Base-by-base conservation (phyloP, 2,888 invertebrate genomes). In the Leptothorax acervorum region DNA sequence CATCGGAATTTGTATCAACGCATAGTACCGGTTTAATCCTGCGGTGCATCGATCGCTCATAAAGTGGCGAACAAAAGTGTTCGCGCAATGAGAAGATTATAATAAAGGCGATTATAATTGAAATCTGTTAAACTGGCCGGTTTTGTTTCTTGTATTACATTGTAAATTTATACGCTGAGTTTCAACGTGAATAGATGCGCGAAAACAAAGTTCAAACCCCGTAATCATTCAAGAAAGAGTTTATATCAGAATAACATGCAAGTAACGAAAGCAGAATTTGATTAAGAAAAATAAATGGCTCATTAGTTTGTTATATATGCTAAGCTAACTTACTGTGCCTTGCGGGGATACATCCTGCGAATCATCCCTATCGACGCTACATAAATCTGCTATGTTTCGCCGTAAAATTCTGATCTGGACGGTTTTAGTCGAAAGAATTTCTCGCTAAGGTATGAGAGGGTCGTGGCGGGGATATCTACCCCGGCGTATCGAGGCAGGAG, bases 371-470 rank as follows among this genome's bases (percentile, higher is more conserved):
- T 55, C 55, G 55, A 65, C 28, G 55, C 18, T 42, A 42, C 42
- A 55, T 66, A 68, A 78, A 78, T 68, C 55, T 42, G 31, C 31
- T 48, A 23, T 39, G 11, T 51, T 51, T 65, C 28, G 42, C 18
- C 45, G 42, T 68, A 78, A 78, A 78, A 57, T 57, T 78, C 68
- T 68, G 55, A 78, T 68, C 23, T 68, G 42, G 42, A n/a, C 55
- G 42, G 9, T 68, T 68, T 66, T 55, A 68, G 23, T 68, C 23
- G 31, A 45, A 28, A 31, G 12, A 4, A 39, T 78, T 57, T 42
- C 45, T 78, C 45, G 45, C n/a, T 45, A 35, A 78, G 35, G 70
- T n/a, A 23, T 6, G 9, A 45, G 55, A 45, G 31, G 45, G 15
- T 51, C 48, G 4, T 66, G 12, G 12, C 53, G 9, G 18, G n/a